These are phyloP conservation scores for Cossypha polioptera DNA, from an alignment of 2,797 vertebrate species.

Conservation along the genomic window DNA sequence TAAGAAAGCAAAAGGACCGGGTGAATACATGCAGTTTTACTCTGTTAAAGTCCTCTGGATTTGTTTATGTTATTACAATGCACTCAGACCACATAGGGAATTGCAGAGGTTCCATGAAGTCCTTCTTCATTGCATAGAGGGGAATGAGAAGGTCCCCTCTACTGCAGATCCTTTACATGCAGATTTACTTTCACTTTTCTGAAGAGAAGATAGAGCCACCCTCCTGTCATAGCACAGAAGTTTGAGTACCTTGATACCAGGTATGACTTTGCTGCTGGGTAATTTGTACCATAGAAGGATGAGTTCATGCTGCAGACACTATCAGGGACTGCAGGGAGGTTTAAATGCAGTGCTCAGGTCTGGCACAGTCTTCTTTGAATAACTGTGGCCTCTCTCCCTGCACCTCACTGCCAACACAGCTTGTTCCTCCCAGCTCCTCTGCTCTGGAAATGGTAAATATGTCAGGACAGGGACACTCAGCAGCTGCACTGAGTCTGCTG, in stretches of 20 bases:
- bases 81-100: not conserved
- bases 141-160: not conserved
- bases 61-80: not conserved
- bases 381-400: too few species aligned
- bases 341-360: not conserved
- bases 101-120: not conserved
- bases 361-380: not conserved
- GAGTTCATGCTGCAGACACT: not conserved
- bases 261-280: not conserved
- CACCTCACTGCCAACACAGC: too few species aligned
- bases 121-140: not conserved
- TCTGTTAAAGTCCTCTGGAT: not conserved
- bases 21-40: conserved; percentile 34
- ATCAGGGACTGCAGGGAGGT: not conserved
- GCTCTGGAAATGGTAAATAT: too few species aligned
- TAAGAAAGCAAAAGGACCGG: conserved; percentile 75
- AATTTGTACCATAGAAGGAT: not conserved
- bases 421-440: too few species aligned
- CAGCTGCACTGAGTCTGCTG: too few species aligned
- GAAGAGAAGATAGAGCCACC: not conserved
- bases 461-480: too few species aligned
- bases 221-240: not conserved
- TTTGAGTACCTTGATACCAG: not conserved
- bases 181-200: not conserved
- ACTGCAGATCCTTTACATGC: not conserved